Conservation (phyloP, 2,113 vertebrate genomes). For the Pavo muticus region DNA sequence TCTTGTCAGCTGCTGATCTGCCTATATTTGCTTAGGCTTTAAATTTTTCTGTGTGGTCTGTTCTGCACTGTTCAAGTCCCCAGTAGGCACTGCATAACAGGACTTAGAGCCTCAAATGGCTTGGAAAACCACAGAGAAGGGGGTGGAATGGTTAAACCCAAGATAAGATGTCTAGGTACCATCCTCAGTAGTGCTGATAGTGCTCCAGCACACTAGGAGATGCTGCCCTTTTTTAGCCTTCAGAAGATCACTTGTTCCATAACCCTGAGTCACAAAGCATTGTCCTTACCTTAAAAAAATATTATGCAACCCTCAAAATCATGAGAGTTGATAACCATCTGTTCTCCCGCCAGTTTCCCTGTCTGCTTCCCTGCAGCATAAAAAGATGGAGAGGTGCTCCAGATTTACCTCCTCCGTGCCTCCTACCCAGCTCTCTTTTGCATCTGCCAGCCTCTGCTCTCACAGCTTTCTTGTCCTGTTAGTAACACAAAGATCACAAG, state of each 20-base stretch:
- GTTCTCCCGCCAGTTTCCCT: neutral
- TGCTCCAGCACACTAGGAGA: neutral
- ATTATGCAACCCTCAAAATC: slow-evolving; percentile 6
- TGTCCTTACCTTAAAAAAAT: slow-evolving; percentile 11
- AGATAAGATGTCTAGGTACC: neutral
- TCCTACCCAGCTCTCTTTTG: neutral
- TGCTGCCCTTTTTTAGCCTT: neutral
- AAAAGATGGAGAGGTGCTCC: neutral
- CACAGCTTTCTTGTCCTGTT: neutral
- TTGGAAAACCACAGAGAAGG: neutral
- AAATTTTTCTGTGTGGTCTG: neutral
- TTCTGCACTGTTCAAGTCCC: neutral
- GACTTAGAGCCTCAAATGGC: neutral
- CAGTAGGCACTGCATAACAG: neutral
- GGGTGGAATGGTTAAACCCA: neutral
- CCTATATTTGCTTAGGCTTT: neutral
- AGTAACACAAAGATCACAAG: neutral
- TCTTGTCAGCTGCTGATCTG: neutral
- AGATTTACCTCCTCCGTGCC: neutral
- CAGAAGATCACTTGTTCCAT: neutral
- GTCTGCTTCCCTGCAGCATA: neutral
- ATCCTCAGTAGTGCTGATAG: neutral
- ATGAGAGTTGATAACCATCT: neutral
- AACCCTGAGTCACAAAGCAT: neutral
- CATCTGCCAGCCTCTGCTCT: neutral